A percentile compares a stretch with the other conserved stretches of the same genome.
phyloP scores from a whole-genome alignment of 2,113 vertebrate species.

The Cynopterus brachyotis region DNA sequence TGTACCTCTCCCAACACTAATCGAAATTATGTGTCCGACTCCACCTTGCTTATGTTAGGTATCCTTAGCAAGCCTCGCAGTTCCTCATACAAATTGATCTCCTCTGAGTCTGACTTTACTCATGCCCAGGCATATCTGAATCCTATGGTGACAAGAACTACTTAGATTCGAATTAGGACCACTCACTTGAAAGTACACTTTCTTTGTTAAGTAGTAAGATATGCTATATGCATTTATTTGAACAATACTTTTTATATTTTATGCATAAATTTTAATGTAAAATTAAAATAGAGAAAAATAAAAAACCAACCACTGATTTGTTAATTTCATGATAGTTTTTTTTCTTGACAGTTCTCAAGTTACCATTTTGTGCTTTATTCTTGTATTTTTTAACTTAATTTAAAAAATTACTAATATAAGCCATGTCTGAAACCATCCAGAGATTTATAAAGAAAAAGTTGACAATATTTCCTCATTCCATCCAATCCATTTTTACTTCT shows the following conservation, averaged over 20 bases:
- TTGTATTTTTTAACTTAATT: background rate
- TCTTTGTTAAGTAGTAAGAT: background rate
- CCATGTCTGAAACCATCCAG: background rate
- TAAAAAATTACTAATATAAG: background rate
- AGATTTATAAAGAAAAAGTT: background rate
- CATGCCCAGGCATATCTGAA: background rate
- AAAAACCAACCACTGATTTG: background rate
- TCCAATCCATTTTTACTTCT: background rate
- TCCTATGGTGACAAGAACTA: background rate
- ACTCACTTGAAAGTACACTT: background rate
- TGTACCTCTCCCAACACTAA: background rate
- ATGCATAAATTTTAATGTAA: background rate
- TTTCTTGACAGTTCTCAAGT: background rate
- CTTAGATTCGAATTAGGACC: background rate
- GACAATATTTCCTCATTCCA: background rate
- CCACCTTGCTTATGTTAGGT: background rate
- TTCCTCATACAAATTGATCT: background rate
- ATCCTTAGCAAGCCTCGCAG: background rate
- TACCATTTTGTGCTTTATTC: background rate
- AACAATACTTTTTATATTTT: slow-evolving; percentile 24
- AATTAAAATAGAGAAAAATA: background rate
- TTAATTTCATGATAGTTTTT: background rate
- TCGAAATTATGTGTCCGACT: background rate
- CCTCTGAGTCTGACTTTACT: background rate
- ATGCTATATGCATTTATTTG: background rate